Evolutionary conservation across 2,888 invertebrate genomes (phyloP).

Genomic region (Clistopyga incitator): DNA sequence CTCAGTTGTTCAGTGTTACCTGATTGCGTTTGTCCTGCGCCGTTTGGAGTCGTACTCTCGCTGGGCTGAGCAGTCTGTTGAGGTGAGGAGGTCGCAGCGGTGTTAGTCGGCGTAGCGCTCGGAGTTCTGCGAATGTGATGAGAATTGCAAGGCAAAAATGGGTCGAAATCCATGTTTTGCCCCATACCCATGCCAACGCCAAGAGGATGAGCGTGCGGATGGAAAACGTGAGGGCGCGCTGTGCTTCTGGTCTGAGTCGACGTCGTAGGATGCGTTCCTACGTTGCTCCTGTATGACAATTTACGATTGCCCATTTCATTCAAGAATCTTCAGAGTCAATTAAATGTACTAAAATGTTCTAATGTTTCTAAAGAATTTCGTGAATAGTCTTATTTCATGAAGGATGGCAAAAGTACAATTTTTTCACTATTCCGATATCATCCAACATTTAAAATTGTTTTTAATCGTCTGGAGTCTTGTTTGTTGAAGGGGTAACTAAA

Average conservation of each 20-base stretch:
- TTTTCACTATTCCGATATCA: too few species aligned
- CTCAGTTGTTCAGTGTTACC: constrained; percentile 64
- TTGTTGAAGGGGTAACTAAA: too few species aligned
- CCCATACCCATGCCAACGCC: constrained; percentile 80
- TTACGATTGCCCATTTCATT: not conserved
- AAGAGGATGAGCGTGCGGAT: constrained; percentile 87
- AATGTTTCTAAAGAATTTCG: not conserved
- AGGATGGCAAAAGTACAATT: too few species aligned
- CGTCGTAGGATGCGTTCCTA: constrained; percentile 90
- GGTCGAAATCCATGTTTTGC: constrained; percentile 85
- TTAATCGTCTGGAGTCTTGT: too few species aligned
- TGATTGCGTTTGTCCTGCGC: constrained; percentile 74
- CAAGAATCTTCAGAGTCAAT: not conserved
- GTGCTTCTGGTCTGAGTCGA: constrained; percentile 90
- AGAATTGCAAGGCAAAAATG: constrained; percentile 90
- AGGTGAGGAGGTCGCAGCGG: constrained; percentile 70
- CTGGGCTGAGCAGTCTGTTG: constrained; percentile 74
- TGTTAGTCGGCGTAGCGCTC: constrained; percentile 69
- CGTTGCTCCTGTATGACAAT: constrained; percentile 85
- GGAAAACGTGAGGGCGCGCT: constrained; percentile 88
- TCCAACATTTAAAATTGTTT: too few species aligned
- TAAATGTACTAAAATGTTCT: not conserved
- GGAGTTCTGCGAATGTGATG: constrained; percentile 86
- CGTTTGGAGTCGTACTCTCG: constrained; percentile 84
- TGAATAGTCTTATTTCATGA: too few species aligned